phyloP scores from a whole-genome alignment of 2,888 invertebrate genomes.

The Andrena chrysosceles region DNA sequence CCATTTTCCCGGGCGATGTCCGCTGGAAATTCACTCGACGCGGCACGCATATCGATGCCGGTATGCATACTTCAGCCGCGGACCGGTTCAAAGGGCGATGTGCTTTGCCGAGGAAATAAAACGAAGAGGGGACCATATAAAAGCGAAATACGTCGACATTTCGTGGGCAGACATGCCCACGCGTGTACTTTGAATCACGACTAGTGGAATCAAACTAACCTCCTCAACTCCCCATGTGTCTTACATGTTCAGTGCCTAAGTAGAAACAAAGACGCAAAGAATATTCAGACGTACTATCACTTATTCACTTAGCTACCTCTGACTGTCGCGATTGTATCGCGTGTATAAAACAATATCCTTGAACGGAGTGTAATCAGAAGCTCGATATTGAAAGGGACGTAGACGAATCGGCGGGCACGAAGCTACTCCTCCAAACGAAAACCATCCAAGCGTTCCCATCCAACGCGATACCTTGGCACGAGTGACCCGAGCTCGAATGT shows the following conservation, averaged over 20 bases:
- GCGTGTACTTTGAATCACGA: not conserved
- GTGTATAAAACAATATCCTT: not conserved
- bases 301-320: too few species aligned
- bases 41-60: slow-evolving; percentile 64
- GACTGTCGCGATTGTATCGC: too few species aligned
- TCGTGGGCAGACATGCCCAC: not conserved
- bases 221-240: too few species aligned
- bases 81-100: slow-evolving; percentile 45
- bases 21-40: slow-evolving; percentile 66
- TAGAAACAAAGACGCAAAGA: too few species aligned
- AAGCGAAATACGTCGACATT: slow-evolving; percentile 6
- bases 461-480: slow-evolving; percentile 49
- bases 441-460: slow-evolving; percentile 25
- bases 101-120: not conserved
- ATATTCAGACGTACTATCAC: too few species aligned
- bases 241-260: too few species aligned
- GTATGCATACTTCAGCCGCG: slow-evolving; percentile 55
- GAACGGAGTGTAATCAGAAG: not conserved
- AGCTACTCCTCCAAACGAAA: not conserved
- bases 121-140: not conserved
- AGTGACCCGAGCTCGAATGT: slow-evolving; percentile 50
- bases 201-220: too few species aligned
- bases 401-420: not conserved
- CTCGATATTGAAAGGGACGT: not conserved
- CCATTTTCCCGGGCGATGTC: slow-evolving; percentile 52